Conservation (phyloP, 1,140 invertebrate genomes). For the Drosophila elegans region DNA sequence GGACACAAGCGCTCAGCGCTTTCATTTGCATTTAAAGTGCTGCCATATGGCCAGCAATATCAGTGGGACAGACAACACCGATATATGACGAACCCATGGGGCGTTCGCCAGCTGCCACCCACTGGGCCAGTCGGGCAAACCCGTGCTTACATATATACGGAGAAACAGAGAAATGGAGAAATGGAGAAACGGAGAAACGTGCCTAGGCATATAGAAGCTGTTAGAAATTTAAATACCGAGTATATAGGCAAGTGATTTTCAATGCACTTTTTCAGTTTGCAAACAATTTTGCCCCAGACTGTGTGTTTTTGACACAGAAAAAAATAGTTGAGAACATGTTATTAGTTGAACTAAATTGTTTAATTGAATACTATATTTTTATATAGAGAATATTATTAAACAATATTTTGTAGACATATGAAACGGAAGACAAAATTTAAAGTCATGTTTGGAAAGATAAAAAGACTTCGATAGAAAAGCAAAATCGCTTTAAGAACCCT, state of each 20-base stretch:
- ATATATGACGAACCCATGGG: constrained; percentile 10
- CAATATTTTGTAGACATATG: no score
- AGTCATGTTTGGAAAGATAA: no score
- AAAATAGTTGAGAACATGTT: background rate
- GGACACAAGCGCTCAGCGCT: constrained; percentile 57
- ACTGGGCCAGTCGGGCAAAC: no score
- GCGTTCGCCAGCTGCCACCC: background rate
- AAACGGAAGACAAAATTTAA: no score
- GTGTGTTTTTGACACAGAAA: background rate
- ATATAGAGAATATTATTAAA: no score
- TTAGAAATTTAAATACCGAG: constrained; percentile 36
- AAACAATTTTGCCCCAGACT: background rate
- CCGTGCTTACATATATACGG: background rate
- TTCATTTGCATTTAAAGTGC: constrained; percentile 82
- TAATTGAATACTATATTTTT: no score
- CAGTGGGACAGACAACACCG: constrained; percentile 20
- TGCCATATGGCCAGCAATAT: constrained; percentile 73
- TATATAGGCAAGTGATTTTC: constrained; percentile 23
- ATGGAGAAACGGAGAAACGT: constrained; percentile 12
- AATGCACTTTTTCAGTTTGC: constrained; percentile 36
- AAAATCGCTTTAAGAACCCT: no score
- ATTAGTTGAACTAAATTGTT: background rate
- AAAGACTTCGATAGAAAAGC: no score
- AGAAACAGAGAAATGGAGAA: constrained; percentile 5
- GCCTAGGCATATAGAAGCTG: constrained; percentile 25